Percentiles rank a stretch among this genome's conserved stretches.
Conservation (phyloP, 2,797 vertebrate species). For the Limnodromus scolopaceus region DNA sequence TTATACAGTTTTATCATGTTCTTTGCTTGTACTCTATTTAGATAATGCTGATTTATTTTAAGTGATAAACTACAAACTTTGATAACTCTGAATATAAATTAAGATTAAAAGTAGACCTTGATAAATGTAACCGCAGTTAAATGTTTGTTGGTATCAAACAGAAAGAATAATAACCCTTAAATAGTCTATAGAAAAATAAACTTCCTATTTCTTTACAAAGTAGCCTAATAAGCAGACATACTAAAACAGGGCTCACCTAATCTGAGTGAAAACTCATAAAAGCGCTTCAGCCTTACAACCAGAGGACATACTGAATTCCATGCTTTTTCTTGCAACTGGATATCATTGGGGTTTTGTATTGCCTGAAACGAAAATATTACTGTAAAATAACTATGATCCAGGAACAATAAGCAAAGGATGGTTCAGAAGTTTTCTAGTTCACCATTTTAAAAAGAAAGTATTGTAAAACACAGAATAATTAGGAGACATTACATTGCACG, state of each 20-base stretch:
- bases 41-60: neutral
- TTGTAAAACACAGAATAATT: neutral
- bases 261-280: conserved; percentile 95
- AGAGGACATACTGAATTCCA: conserved; percentile 97
- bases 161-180: neutral
- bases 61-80: neutral
- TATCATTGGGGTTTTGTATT: conserved; percentile 95
- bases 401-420: neutral
- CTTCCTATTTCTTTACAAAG: neutral
- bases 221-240: neutral
- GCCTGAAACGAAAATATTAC: conserved; percentile 80
- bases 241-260: conserved; percentile 83
- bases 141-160: neutral
- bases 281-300: conserved; percentile 94
- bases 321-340: conserved; percentile 91
- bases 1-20: neutral
- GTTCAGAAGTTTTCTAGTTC: neutral
- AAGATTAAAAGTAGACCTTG: neutral
- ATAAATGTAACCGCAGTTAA: neutral
- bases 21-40: neutral
- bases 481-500: neutral
- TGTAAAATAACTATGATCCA: neutral
- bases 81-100: neutral
- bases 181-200: neutral
- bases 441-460: neutral